Conservation (phyloP, 2,113 vertebrate species). For the Trinectes maculatus region DNA sequence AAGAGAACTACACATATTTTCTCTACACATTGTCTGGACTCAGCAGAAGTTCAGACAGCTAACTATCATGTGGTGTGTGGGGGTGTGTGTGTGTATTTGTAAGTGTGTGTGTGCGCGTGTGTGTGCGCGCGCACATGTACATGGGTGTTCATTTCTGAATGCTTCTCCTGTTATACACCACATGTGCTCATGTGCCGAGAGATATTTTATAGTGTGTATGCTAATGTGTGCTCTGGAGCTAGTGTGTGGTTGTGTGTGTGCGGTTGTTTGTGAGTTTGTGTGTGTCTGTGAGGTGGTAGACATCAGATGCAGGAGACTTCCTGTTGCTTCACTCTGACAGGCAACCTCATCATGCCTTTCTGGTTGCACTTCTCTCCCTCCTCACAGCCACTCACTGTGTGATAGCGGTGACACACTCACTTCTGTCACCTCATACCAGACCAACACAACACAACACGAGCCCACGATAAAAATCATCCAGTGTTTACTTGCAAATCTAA, state of each 20-base stretch:
- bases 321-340: conserved; percentile 78
- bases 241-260: conserved; percentile 1
- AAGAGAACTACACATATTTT: conserved; percentile 78
- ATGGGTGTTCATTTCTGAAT: no score
- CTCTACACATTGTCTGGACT: conserved; percentile 72
- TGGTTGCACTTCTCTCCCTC: conserved; percentile 82
- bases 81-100: conserved; percentile 19
- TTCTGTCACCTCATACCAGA: conserved; percentile 47
- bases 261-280: conserved; percentile 15
- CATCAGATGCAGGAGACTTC: conserved; percentile 83
- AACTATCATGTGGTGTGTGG: conserved; percentile 80
- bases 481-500: no score
- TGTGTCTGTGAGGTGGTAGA: conserved; percentile 70
- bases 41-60: conserved; percentile 81
- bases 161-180: no score
- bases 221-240: background rate
- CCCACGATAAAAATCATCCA: no score
- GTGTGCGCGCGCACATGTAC: no score
- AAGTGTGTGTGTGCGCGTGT: background rate
- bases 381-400: conserved; percentile 51
- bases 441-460: background rate
- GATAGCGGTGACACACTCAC: conserved; percentile 47
- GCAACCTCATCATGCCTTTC: conserved; percentile 66
- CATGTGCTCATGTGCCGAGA: no score
- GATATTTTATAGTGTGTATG: no score